Percentiles rank a stretch among this genome's conserved stretches.
Evolutionary conservation across 2,113 vertebrate species (phyloP).

Genomic region (Atlantisia rogersi): DNA sequence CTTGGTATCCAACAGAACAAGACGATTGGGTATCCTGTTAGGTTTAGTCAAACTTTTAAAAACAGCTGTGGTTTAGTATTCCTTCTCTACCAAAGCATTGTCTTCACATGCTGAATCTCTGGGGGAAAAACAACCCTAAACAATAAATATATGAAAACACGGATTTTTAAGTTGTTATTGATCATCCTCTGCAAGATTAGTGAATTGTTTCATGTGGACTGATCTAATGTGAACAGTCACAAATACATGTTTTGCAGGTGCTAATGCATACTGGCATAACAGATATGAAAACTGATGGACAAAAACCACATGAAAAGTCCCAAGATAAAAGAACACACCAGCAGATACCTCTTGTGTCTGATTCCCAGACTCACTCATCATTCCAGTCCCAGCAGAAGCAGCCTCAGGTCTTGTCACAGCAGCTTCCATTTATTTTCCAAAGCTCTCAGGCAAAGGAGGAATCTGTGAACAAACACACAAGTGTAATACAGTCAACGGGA

Average conservation of each 20-base stretch:
- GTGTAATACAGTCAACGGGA: slow-evolving; percentile 93
- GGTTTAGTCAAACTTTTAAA: neutral
- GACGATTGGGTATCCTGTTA: neutral
- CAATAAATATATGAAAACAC: neutral
- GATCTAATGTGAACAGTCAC: neutral
- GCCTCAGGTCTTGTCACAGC: slow-evolving; percentile 84
- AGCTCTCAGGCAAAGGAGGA: slow-evolving; percentile 86
- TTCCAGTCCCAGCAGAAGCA: slow-evolving; percentile 84
- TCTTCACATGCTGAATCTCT: neutral
- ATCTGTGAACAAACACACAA: slow-evolving; percentile 89
- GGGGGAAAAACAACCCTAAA: neutral
- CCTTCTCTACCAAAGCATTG: neutral
- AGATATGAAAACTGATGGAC: slow-evolving; percentile 81
- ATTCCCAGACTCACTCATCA: slow-evolving; percentile 80
- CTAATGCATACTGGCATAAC: slow-evolving; percentile 80
- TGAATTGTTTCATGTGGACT: neutral
- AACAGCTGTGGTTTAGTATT: neutral
- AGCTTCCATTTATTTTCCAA: slow-evolving; percentile 85
- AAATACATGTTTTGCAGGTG: slow-evolving; percentile 77
- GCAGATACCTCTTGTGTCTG: slow-evolving; percentile 83
- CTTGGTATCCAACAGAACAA: neutral
- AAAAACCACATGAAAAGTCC: slow-evolving; percentile 75
- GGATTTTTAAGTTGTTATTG: neutral
- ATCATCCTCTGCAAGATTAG: neutral
- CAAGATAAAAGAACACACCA: slow-evolving; percentile 83